phyloP scores from a whole-genome alignment of 2,888 invertebrate genomes.

The Apotomis turbidana region DNA sequence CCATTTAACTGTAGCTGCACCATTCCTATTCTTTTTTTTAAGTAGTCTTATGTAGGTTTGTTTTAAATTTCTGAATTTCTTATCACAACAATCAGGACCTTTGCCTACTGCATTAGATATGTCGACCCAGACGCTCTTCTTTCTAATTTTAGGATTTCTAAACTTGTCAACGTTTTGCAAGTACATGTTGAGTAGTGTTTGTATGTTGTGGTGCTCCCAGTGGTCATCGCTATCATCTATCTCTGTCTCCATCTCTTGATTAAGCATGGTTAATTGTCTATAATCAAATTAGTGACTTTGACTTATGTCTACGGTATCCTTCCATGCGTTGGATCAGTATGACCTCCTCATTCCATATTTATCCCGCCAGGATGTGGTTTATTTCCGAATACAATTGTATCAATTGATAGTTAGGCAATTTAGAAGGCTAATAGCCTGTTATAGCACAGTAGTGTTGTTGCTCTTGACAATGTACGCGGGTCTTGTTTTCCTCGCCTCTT shows the following conservation, averaged over 20 bases:
- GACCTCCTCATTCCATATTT: constrained; percentile 1
- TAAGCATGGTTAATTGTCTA: constrained; percentile 7
- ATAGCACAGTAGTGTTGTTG: not conserved
- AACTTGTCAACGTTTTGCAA: constrained; percentile 73
- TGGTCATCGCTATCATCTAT: constrained; percentile 69
- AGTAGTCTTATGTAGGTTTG: constrained; percentile 73
- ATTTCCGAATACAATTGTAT: constrained; percentile 39
- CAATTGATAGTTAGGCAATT: constrained; percentile 41
- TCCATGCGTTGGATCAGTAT: not conserved
- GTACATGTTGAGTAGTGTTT: constrained; percentile 66
- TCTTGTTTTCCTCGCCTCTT: constrained; percentile 10
- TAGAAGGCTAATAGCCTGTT: not conserved
- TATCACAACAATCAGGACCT: constrained; percentile 73
- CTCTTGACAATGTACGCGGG: not conserved
- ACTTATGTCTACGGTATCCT: no score
- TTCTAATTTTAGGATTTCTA: constrained; percentile 74
- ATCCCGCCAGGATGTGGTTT: constrained; percentile 27
- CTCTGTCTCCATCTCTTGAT: constrained; percentile 61
- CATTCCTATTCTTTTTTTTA: constrained; percentile 67
- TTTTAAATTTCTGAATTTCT: constrained; percentile 77
- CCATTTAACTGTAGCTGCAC: constrained; percentile 69
- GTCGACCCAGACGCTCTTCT: constrained; percentile 76
- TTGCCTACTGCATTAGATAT: constrained; percentile 69
- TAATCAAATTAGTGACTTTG: no score
- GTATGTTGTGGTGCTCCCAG: constrained; percentile 70